Conservation (phyloP, 2,797 vertebrate genomes). For the Mastacembelus armatus region DNA sequence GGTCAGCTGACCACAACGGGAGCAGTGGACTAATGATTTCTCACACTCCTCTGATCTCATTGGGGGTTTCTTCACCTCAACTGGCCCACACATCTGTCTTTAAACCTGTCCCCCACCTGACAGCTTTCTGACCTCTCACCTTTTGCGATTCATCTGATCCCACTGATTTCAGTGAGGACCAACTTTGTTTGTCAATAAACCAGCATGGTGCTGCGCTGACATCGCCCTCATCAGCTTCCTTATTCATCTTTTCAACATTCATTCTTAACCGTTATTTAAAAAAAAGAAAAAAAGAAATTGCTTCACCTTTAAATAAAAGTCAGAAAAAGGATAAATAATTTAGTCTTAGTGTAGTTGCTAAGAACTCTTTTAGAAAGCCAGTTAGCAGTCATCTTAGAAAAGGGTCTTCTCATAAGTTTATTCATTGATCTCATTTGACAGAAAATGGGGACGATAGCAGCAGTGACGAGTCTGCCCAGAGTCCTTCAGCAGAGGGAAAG, state of each 20-base stretch:
- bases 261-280: constrained; percentile 13
- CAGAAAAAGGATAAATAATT: neutral
- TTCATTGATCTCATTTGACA: constrained; percentile 71
- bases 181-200: constrained; percentile 40
- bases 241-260: constrained; percentile 45
- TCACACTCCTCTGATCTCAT: constrained; percentile 33
- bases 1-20: constrained; percentile 42
- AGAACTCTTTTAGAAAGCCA: neutral
- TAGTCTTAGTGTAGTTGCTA: neutral
- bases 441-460: constrained; percentile 95
- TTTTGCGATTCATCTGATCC: constrained; percentile 29
- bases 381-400: neutral
- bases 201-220: constrained; percentile 76
- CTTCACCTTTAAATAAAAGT: neutral
- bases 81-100: constrained; percentile 23
- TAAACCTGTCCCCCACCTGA: constrained; percentile 10
- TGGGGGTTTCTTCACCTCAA: constrained; percentile 8
- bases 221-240: constrained; percentile 71
- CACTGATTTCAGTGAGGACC: constrained; percentile 51
- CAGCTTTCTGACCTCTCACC: constrained; percentile 35
- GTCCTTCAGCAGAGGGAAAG: constrained; percentile 93
- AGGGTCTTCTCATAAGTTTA: neutral
- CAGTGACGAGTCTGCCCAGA: constrained; percentile 94
- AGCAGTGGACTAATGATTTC: constrained; percentile 64
- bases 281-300: neutral